Base-by-base conservation (phyloP, 1,140 invertebrate species). In the Temnothorax nylanderi region DNA sequence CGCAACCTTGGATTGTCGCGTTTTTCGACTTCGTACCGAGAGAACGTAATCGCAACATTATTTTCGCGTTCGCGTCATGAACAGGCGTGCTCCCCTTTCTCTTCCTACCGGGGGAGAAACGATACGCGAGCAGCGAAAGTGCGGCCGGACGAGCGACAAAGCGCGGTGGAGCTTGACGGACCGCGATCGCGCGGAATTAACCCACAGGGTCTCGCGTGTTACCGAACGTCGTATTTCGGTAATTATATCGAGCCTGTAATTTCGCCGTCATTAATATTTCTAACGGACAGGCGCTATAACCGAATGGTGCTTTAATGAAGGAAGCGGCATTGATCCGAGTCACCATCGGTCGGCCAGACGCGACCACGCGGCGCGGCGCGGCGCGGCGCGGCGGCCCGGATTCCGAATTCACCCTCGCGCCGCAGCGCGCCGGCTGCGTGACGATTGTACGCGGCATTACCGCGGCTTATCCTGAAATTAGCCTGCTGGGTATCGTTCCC, bases 241-340 rank as follows among this genome's bases (percentile, higher is more conserved):
- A 65, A 78, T 78, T 51, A 81, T 44, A 49, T 11, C 49, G 44
- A 44, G 41, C 32, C 58, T 21, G 51, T 65, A 67, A 72, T 82
- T 82, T 71, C 60, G 32, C 44, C 54, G 72, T 77, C 89, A 78
- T 89, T 89, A 89, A 91, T 90, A 89, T 85, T 84, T 85, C 32
- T 81, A 87, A 87, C 44, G 86, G 85, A 89, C 87, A 37, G 41
- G n/a, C n/a, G 78, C 26, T 26, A 1, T 26, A 26, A 75, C 10
- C 84, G 86, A 90, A 84, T 87, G 84, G 89, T 34, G 60, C 56
- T 77, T 60, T 90, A 90, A 91, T 72, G 87, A 91, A 89, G 62
- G 49, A 88, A 51, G 72, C 78, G 75, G 44, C 80, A 90, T 90
- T 44, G 84, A 91, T 72, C 87, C 71, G 47, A 13, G 62, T 51